Evolutionary conservation across 2,888 invertebrate genomes (phyloP).

Genomic region (Coelopa pilipes): DNA sequence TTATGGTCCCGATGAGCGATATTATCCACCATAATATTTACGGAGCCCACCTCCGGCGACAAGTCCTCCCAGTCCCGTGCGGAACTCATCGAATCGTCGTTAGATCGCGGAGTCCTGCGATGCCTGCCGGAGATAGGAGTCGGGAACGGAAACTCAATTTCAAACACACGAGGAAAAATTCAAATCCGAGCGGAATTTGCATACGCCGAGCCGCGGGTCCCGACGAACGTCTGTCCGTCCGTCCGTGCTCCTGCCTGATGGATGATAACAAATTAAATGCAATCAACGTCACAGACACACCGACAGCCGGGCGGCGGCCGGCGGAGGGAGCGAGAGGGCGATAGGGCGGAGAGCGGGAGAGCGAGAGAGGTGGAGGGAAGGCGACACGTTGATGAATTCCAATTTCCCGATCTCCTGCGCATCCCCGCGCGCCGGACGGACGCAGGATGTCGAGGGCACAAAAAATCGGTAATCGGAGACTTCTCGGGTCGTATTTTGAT

Average conservation of each 20-base stretch:
- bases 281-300: constrained; percentile 24
- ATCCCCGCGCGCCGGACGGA: background rate
- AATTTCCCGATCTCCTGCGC: background rate
- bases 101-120: too few species aligned
- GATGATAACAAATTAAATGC: constrained; percentile 28
- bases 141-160: background rate
- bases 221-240: background rate
- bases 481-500: background rate
- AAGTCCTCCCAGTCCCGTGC: too few species aligned
- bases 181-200: background rate
- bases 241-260: constrained; percentile 9
- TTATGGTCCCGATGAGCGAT: too few species aligned
- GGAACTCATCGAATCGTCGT: too few species aligned
- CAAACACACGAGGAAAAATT: background rate
- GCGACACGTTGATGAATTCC: constrained; percentile 2
- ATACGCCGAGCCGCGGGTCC: background rate
- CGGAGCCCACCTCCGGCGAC: too few species aligned
- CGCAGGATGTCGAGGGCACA: too few species aligned
- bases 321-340: background rate
- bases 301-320: background rate
- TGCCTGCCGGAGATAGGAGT: too few species aligned
- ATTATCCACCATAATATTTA: too few species aligned
- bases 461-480: constrained; percentile 7
- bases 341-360: background rate
- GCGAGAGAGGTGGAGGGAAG: background rate